Conservation (phyloP, 1,140 invertebrate genomes). For the Plodia interpunctella region DNA sequence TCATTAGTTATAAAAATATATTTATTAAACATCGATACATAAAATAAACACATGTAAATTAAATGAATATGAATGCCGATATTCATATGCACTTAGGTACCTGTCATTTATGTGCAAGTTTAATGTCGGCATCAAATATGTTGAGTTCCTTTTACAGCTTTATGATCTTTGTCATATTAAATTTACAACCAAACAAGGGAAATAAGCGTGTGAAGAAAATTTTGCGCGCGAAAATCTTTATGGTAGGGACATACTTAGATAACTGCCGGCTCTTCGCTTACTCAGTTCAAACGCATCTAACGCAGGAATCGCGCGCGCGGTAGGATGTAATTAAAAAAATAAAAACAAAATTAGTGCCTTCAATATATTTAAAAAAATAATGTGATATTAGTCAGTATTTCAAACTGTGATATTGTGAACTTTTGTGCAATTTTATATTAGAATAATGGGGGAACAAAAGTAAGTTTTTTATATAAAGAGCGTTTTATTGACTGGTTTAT, state of each 20-base stretch:
- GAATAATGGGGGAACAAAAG: constrained; percentile 50
- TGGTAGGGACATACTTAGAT: too few species aligned
- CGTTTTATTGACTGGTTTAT: too few species aligned
- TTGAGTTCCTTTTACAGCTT: too few species aligned
- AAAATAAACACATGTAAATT: too few species aligned
- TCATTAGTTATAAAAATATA: too few species aligned
- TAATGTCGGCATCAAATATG: too few species aligned
- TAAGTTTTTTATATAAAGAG: constrained; percentile 46
- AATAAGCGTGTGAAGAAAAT: neutral
- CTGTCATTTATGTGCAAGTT: too few species aligned
- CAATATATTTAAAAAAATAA: constrained; percentile 25
- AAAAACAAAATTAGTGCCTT: constrained; percentile 11
- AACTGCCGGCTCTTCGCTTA: neutral
- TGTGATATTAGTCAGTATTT: constrained; percentile 35
- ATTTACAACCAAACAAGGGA: neutral
- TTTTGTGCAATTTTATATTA: neutral
- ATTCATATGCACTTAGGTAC: too few species aligned
- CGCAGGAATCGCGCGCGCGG: neutral
- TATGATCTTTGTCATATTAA: too few species aligned
- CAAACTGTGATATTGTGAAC: constrained; percentile 49
- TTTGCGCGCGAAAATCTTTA: neutral
- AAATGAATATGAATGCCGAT: too few species aligned
- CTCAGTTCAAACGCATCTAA: neutral
- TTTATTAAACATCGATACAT: too few species aligned
- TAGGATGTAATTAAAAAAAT: neutral